Conservation (phyloP, 2,113 vertebrate species). For the Anhinga rufa region DNA sequence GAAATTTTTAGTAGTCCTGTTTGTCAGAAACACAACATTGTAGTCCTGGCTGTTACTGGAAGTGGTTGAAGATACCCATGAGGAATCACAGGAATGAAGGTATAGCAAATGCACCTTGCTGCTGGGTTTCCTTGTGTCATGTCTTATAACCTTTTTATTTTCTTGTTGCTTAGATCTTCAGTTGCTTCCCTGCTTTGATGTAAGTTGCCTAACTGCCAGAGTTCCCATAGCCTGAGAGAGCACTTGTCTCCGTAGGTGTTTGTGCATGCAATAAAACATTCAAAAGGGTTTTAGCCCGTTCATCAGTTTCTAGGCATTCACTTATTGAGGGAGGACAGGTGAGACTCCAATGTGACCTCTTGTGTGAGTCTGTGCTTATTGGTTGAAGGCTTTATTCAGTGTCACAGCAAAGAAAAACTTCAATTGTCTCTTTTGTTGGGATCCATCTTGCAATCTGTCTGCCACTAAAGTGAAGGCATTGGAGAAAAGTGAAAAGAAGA, state of each 20-base stretch:
- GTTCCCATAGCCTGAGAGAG: not conserved
- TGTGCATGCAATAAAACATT: not conserved
- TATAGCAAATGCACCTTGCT: not conserved
- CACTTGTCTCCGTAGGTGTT: not conserved
- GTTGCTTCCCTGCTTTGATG: not conserved
- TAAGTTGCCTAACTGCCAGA: not conserved
- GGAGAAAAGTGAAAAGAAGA: not conserved
- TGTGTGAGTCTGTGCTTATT: not conserved
- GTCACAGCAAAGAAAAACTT: not conserved
- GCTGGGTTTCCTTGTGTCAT: not conserved
- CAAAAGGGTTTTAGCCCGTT: not conserved
- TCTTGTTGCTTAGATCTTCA: not conserved
- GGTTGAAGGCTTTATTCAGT: not conserved
- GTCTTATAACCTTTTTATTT: not conserved
- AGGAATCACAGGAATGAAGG: not conserved
- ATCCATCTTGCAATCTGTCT: not conserved
- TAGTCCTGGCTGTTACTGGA: not conserved
- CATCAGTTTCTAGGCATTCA: not conserved
- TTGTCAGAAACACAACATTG: not conserved
- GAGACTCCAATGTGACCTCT: not conserved
- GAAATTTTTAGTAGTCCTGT: not conserved
- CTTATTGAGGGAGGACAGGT: not conserved
- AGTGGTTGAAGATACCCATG: not conserved
- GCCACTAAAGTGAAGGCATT: not conserved
- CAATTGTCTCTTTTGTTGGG: not conserved